A percentile compares a stretch with the other conserved stretches of the same genome.
Evolutionary conservation across 1,140 invertebrate genomes (phyloP).

Genomic region (Ceratitis capitata): DNA sequence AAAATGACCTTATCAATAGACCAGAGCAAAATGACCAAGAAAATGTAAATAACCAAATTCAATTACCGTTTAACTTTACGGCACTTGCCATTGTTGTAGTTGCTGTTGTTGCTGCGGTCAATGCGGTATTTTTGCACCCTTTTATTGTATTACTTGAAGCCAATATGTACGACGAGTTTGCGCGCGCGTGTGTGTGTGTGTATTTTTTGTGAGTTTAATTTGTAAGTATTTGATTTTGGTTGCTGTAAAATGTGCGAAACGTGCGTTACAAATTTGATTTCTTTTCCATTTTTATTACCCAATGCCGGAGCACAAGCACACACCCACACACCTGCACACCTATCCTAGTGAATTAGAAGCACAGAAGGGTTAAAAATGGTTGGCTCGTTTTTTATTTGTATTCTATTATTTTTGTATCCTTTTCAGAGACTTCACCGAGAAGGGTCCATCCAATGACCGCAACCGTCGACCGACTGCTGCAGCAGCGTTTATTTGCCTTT

Average conservation of each 20-base stretch:
- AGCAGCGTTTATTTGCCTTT: not conserved
- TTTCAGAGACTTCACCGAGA: not conserved
- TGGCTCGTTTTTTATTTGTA: not conserved
- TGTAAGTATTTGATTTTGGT: not conserved
- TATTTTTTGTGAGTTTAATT: not conserved
- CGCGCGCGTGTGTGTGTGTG: too few species aligned
- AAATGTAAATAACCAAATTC: not conserved
- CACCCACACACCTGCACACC: not conserved
- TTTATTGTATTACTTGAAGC: not conserved
- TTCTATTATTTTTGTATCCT: not conserved
- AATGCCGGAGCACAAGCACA: not conserved
- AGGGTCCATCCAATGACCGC: not conserved
- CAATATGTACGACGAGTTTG: too few species aligned
- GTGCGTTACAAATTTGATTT: constrained; percentile 31
- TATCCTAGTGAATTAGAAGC: not conserved
- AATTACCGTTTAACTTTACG: constrained; percentile 16
- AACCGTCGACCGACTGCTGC: not conserved
- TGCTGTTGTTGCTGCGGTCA: constrained; percentile 8
- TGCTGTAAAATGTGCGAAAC: constrained; percentile 27
- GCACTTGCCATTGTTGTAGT: not conserved
- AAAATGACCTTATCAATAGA: constrained; percentile 33
- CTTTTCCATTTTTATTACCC: not conserved
- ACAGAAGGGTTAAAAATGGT: not conserved
- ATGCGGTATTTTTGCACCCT: not conserved
- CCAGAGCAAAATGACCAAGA: constrained; percentile 14